Evolutionary conservation across 2,888 invertebrate species (phyloP), one percentile per base, ranked within the genome.

Genomic region (Macrosiphum euphorbiae): DNA sequence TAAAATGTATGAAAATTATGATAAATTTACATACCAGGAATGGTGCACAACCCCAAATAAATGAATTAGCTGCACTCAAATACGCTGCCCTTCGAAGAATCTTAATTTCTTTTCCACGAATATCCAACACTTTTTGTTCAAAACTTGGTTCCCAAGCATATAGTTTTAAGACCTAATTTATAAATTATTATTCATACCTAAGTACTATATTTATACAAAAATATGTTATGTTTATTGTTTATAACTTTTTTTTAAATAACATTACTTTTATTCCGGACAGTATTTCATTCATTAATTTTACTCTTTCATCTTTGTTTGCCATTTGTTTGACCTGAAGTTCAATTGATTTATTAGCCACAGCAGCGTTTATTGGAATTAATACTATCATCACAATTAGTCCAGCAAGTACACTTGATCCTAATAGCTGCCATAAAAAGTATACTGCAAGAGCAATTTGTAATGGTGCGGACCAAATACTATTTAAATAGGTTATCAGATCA

Each of bases 101-200:
- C 61, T 96, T 95, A 92, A 97, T 95, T 95, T 97, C 97, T 95
- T 96, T 96, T 41, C 96, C 95, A 94, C 97, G 96, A 91, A 97
- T 97, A n/a, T 95, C 96, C 87, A 96, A 95, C 52, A 97, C 96
- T 95, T 96, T 96, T 88, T 96, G 95, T 95, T 96, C 96, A 95
- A 97, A 97, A 35, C 97, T 96, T 47, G 96, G 96, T 95, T 97
- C 97, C 97, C 97, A 97, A 0, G 97, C 97, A 95, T 97, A 97
- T 94, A 97, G 95, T 95, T 97, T 97, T 95, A 97, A 95, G 16
- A 97, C 96, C 96, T 96, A 93, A 7, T 94, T n/a, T n/a, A n/a
- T n/a, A n/a, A n/a, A n/a, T n/a, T n/a, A n/a, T n/a, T n/a, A n/a
- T n/a, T n/a, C n/a, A n/a, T n/a, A n/a, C n/a, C n/a, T n/a, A n/a